phyloP scores from a whole-genome alignment of 2,113 vertebrate species.

The Thalassarche chlororhynchos region DNA sequence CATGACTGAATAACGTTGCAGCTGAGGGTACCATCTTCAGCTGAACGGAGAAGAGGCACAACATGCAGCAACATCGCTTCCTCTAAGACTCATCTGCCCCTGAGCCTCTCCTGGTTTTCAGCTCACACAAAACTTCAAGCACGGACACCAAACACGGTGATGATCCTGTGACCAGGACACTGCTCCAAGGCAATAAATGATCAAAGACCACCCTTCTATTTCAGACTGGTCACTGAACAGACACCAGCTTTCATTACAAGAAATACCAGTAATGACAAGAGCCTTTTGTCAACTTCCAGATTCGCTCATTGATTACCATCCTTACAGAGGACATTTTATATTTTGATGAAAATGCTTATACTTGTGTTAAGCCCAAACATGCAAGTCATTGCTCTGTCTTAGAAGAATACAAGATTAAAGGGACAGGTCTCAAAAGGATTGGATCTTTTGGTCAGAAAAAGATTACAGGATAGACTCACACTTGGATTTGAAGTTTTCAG shows the following conservation, averaged over 20 bases:
- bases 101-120: not conserved
- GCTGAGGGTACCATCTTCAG: not conserved
- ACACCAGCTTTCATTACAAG: not conserved
- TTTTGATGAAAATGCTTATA: not conserved
- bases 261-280: not conserved
- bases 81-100: not conserved
- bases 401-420: not conserved
- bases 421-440: not conserved
- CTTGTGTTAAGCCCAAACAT: not conserved
- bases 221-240: not conserved
- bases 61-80: not conserved
- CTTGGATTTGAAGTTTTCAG: not conserved
- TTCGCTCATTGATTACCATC: not conserved
- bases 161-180: not conserved
- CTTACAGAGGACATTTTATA: not conserved
- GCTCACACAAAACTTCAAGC: not conserved
- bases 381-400: not conserved
- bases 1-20: not conserved
- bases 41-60: not conserved
- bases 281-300: not conserved
- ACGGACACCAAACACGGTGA: not conserved
- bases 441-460: not conserved
- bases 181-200: not conserved
- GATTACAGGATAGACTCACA: not conserved
- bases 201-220: not conserved